phyloP scores from a whole-genome alignment of 2,113 vertebrate species.

The Peromyscus polionotus region DNA sequence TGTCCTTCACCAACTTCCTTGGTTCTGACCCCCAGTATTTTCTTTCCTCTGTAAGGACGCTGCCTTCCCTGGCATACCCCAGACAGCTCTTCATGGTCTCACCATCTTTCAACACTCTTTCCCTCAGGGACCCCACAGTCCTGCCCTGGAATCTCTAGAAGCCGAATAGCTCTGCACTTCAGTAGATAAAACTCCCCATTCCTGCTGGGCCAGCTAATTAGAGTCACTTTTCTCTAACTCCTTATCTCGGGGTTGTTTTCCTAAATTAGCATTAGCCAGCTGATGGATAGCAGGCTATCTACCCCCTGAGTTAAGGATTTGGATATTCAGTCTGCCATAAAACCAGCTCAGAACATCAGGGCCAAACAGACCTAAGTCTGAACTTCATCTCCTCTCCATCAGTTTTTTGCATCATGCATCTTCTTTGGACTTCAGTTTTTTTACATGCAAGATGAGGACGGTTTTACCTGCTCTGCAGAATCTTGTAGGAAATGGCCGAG shows the following conservation, averaged over 20 bases:
- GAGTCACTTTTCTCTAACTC: constrained; percentile 41
- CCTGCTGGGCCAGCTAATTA: constrained; percentile 56
- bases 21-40: not conserved
- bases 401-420: not conserved
- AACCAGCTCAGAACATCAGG: not conserved
- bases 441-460: not conserved
- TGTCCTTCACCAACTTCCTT: not conserved
- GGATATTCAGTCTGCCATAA: not conserved
- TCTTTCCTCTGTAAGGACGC: not conserved
- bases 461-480: not conserved
- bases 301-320: not conserved
- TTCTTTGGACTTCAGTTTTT: not conserved
- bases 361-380: not conserved
- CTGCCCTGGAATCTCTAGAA: not conserved
- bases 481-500: not conserved
- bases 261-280: constrained; percentile 54
- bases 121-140: not conserved
- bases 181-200: constrained; percentile 1
- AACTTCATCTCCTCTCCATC: not conserved
- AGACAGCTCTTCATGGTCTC: not conserved
- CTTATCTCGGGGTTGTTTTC: constrained; percentile 58
- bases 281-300: constrained; percentile 31
- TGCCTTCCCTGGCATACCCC: not conserved
- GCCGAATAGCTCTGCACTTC: constrained; percentile 2
- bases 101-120: constrained; percentile 35